Evolutionary conservation across 2,888 invertebrate species (phyloP).

Genomic region (Heliconius ethilla): DNA sequence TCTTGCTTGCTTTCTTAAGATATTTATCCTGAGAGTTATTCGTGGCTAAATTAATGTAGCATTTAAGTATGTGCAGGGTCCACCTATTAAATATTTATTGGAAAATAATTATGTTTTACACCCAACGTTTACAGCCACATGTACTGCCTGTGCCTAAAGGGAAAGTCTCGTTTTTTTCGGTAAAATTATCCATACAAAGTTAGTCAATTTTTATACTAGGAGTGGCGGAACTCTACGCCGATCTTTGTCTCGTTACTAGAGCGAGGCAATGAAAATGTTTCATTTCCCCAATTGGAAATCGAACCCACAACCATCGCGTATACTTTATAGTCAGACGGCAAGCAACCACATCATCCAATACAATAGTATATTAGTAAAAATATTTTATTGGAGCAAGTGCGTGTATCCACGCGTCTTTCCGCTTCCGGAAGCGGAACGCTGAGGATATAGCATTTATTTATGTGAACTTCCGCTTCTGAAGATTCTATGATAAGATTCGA

Average conservation of each 20-base stretch:
- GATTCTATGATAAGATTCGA: conserved; percentile 7
- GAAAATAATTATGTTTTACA: no score
- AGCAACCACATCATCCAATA: background rate
- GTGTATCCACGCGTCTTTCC: conserved; percentile 5
- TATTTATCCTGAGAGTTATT: background rate
- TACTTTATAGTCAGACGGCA: background rate
- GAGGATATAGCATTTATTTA: conserved; percentile 14
- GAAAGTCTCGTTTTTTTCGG: no score
- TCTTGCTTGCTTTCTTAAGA: background rate
- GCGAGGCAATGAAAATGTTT: background rate
- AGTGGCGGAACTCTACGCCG: background rate
- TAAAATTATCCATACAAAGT: no score
- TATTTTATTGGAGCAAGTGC: conserved; percentile 17
- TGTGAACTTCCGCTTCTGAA: conserved; percentile 10
- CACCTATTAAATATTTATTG: no score
- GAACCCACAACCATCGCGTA: background rate
- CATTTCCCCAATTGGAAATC: background rate
- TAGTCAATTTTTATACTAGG: no score
- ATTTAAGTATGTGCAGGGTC: no score
- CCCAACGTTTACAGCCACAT: no score
- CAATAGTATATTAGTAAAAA: background rate
- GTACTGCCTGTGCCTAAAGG: no score
- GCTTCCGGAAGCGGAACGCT: background rate
- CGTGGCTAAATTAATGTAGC: accelerated
- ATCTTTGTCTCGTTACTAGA: background rate